Percentiles rank a stretch among this genome's conserved stretches.
These are phyloP conservation scores for Alcis repandata DNA, from an alignment of 2,888 invertebrate genomes.

Conservation along the genomic window DNA sequence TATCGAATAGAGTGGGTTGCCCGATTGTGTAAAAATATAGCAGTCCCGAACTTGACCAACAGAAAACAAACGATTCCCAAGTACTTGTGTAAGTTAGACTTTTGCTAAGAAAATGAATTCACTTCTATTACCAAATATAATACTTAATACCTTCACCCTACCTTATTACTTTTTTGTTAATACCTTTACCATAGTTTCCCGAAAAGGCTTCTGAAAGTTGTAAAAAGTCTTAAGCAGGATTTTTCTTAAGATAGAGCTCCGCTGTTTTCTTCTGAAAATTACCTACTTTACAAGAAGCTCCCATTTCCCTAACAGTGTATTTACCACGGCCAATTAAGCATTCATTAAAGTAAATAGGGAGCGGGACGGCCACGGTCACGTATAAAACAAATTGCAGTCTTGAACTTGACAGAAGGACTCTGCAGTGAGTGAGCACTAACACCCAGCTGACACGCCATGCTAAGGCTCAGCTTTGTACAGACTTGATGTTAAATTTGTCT, in stretches of 20 bases:
- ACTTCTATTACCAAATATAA: background rate
- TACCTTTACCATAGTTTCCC: background rate
- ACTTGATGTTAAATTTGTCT: background rate
- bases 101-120: background rate
- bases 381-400: slow-evolving; percentile 39
- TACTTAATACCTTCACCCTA: no score
- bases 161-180: no score
- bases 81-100: background rate
- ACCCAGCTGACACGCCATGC: slow-evolving; percentile 37
- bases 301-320: background rate
- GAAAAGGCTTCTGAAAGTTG: no score
- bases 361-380: slow-evolving; percentile 15
- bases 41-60: background rate
- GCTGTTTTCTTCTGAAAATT: background rate
- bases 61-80: background rate
- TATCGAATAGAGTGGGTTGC: slow-evolving; percentile 25
- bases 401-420: slow-evolving; percentile 47
- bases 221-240: background rate
- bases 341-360: slow-evolving; percentile 9
- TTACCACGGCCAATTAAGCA: slow-evolving; percentile 6
- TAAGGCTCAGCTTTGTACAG: slow-evolving; percentile 19
- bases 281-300: background rate
- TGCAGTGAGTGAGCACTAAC: slow-evolving; percentile 43
- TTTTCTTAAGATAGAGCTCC: background rate
- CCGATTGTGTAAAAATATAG: slow-evolving; percentile 10